Evolutionary conservation across 2,113 vertebrate genomes (phyloP).

Genomic region (Chaetodon auriga): DNA sequence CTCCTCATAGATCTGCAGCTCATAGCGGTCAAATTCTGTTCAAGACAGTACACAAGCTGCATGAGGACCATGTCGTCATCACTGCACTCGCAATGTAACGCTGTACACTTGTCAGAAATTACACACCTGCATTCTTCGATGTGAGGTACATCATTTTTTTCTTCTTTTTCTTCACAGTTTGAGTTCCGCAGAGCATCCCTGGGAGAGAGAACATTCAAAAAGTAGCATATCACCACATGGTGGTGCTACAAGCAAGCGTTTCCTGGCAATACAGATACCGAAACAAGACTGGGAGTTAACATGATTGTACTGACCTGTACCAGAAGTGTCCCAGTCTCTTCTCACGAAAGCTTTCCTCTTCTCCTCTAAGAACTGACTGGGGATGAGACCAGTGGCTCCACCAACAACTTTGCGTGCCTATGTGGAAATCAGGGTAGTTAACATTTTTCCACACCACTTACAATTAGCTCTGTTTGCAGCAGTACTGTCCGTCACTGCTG

Average conservation of each 20-base stretch:
- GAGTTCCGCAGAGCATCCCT: conserved; percentile 95
- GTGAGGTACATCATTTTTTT: conserved; percentile 99
- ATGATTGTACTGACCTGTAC: conserved; percentile 71
- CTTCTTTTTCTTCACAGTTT: conserved; percentile 95
- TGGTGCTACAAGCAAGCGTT: conserved; percentile 5
- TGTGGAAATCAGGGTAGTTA: conserved; percentile 17
- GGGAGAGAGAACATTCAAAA: conserved; percentile 32
- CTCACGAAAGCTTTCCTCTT: conserved; percentile 99
- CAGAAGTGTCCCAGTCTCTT: conserved; percentile 92
- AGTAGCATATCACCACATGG: conserved; percentile 21
- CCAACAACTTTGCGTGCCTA: conserved; percentile 93
- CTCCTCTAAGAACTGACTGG: conserved; percentile 98
- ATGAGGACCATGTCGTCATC: conserved; percentile 10
- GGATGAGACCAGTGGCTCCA: conserved; percentile 94
- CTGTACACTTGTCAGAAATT: neutral
- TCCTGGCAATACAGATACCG: neutral
- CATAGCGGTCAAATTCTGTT: conserved; percentile 97
- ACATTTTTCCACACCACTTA: neutral
- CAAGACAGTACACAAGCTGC: conserved; percentile 27
- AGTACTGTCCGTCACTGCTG: neutral
- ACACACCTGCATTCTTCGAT: conserved; percentile 95
- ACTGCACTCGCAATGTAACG: neutral
- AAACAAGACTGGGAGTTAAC: neutral
- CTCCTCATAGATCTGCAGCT: conserved; percentile 98
- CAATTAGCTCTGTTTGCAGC: neutral